phyloP scores from a whole-genome alignment of 2,888 invertebrate species.

The Anarsia innoxiella region DNA sequence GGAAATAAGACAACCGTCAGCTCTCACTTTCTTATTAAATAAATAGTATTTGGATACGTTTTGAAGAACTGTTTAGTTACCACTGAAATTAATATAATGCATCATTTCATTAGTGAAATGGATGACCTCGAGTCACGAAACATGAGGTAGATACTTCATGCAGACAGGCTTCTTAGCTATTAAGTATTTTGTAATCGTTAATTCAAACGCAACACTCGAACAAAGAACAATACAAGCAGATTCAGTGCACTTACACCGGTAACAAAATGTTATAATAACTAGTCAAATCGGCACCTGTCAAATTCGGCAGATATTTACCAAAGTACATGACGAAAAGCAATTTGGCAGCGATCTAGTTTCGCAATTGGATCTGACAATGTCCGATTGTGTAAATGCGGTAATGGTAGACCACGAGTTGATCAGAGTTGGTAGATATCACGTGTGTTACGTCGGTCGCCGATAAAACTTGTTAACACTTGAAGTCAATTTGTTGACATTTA shows the following conservation, averaged over 20 bases:
- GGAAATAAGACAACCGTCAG: background rate
- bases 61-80: background rate
- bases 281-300: slow-evolving; percentile 33
- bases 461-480: slow-evolving; percentile 28
- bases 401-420: slow-evolving; percentile 42
- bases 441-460: slow-evolving; percentile 12
- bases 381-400: slow-evolving; percentile 61
- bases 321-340: slow-evolving; percentile 64
- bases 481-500: no score
- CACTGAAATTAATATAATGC: slow-evolving; percentile 26
- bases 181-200: no score
- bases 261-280: slow-evolving; percentile 1
- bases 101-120: slow-evolving; percentile 47
- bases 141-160: slow-evolving; percentile 1
- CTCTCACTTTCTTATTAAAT: slow-evolving; percentile 4
- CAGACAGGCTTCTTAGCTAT: no score
- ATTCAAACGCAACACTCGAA: no score
- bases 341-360: slow-evolving; percentile 59
- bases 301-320: slow-evolving; percentile 42
- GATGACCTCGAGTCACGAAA: slow-evolving; percentile 45
- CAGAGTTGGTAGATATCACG: background rate
- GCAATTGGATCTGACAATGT: slow-evolving; percentile 57
- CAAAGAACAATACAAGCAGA: no score
- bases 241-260: no score
- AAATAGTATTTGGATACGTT: background rate